Percentiles rank a stretch among this genome's conserved stretches.
These are phyloP conservation scores for Orthochromis indermauri DNA, from an alignment of 2,113 vertebrate species.

Conservation along the genomic window DNA sequence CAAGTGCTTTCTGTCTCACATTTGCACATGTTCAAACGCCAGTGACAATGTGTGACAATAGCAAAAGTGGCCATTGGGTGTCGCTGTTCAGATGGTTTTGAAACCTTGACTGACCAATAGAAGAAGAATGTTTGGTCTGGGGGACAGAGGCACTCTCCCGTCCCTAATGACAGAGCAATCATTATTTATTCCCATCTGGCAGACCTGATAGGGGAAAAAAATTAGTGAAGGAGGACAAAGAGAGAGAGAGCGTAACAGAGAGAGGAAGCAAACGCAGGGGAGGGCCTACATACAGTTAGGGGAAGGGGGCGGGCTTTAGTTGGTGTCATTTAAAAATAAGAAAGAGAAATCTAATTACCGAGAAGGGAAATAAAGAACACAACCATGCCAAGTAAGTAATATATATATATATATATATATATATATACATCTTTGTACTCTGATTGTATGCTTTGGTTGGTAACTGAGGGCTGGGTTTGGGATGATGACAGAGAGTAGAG, in stretches of 20 bases:
- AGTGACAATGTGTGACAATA: background rate
- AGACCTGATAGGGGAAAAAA: rapidly evolving
- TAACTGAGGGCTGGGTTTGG: rapidly evolving
- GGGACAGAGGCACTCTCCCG: rapidly evolving
- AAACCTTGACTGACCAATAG: background rate
- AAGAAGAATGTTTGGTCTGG: rapidly evolving
- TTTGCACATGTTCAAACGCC: rapidly evolving
- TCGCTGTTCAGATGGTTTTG: background rate
- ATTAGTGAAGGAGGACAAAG: background rate
- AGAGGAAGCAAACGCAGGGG: background rate
- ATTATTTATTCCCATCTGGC: background rate
- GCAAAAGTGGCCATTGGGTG: background rate
- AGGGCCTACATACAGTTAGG: background rate
- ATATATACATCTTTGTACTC: background rate
- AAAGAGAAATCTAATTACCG: background rate
- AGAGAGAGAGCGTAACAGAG: background rate
- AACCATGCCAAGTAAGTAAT: rapidly evolving
- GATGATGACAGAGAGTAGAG: background rate
- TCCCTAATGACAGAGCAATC: background rate
- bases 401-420: background rate
- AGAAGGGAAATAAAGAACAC: background rate
- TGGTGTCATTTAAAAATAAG: background rate
- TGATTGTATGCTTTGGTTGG: background rate
- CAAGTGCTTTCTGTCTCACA: background rate
- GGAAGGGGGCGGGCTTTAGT: background rate